Evolutionary conservation across 2,888 invertebrate species (phyloP).

Genomic region (Digitonthophagus gazella): DNA sequence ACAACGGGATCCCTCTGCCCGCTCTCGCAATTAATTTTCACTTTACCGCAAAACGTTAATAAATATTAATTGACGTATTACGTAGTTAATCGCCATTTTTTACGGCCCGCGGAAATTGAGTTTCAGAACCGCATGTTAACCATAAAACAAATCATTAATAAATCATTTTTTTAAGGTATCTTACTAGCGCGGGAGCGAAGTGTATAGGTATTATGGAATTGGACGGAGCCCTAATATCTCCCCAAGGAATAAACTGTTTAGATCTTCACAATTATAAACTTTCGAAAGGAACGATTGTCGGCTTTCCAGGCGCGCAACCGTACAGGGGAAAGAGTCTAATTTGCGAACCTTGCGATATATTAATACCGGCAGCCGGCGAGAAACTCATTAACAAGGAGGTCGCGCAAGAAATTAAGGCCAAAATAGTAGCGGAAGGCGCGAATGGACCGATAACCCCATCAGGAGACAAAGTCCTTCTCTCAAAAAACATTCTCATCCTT

Average conservation of each 20-base stretch:
- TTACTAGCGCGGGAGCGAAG: slow-evolving; percentile 67
- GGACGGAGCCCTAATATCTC: slow-evolving; percentile 63
- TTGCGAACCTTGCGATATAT: slow-evolving; percentile 88
- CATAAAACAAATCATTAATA: too few relatives aligned
- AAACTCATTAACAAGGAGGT: slow-evolving; percentile 86
- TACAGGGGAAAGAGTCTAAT: slow-evolving; percentile 60
- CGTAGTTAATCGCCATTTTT: too few relatives aligned
- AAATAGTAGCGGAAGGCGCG: slow-evolving; percentile 87
- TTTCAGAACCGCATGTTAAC: too few relatives aligned
- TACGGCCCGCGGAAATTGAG: too few relatives aligned
- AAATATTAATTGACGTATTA: background rate
- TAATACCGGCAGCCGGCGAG: slow-evolving; percentile 91
- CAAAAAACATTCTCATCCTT: slow-evolving; percentile 73
- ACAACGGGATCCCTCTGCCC: background rate
- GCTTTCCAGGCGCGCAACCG: slow-evolving; percentile 76
- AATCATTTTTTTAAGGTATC: slow-evolving; percentile 52
- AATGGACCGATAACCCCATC: slow-evolving; percentile 90
- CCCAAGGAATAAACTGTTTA: slow-evolving; percentile 70
- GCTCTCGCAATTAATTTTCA: background rate
- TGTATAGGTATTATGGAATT: slow-evolving; percentile 69
- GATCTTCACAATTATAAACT: slow-evolving; percentile 76
- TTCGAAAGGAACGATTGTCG: slow-evolving; percentile 83
- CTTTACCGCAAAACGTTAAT: background rate
- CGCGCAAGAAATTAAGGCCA: slow-evolving; percentile 81
- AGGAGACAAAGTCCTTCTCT: slow-evolving; percentile 72